Evolutionary conservation across 1,140 invertebrate genomes (phyloP), one percentile per base, ranked within the genome.

Genomic region (Eueides isabella): DNA sequence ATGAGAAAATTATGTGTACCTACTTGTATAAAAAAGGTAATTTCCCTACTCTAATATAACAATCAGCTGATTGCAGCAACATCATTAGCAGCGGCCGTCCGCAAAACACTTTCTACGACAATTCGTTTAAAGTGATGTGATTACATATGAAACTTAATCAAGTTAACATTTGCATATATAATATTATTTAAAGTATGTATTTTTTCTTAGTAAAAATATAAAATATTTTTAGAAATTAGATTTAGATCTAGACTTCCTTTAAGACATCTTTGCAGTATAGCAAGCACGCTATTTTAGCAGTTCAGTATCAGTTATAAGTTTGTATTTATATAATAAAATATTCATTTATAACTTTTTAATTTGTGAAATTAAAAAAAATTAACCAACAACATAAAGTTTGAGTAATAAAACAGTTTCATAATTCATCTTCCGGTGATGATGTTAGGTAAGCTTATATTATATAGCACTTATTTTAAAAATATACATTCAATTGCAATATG

Each of bases 51-150:
- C 11, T 41, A 61, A 68, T 63, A 73, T 44, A 67, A 73, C 66
- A 67, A 73, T 73, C 66, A 67, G 38, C 65, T 68, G 55, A 68
- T 73, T 66, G 48, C 48, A 55, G 48, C 48, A 48, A 73, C 72
- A n/a, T 73, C 71, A 73, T 62, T 66, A 30, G 65, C 65, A n/a
- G n/a, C 62, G 30, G 64, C 44, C 66, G 66, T 48, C 44, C n/a
- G 31, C 44, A 55, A 26, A 72, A 67, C 65, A 67, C 72, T 73
- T 73, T 73, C 72, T 68, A 73, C 64, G 11, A 73, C 14, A 73
- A 65, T 67, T 61, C 48, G 29, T 44, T 33, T 61, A 67, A 48
- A 66, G 26, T 19, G 44, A 55, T 35, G 61, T 48, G 55, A 55
- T 55, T 55, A 26, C 19, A 55, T 55, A 55, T 55, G 48, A 55